phyloP scores from a whole-genome alignment of 2,113 vertebrate species.

The Corydoras sp. region DNA sequence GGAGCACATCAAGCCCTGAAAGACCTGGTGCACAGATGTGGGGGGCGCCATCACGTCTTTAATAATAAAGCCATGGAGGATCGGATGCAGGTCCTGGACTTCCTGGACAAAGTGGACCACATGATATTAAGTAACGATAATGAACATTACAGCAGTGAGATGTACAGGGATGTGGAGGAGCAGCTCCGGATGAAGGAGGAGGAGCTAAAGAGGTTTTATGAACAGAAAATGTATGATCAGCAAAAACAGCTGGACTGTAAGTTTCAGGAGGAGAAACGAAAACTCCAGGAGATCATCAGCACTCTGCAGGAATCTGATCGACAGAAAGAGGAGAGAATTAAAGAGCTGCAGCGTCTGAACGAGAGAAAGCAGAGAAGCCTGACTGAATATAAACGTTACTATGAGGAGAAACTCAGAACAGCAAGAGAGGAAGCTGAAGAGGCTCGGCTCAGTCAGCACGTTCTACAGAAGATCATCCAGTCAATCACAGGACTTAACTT shows the following conservation, averaged over 20 bases:
- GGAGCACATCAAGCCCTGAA: neutral
- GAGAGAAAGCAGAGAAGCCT: neutral
- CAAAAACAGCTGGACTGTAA: neutral
- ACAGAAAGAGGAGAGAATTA: no score
- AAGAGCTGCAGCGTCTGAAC: no score
- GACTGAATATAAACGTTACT: constrained; percentile 8
- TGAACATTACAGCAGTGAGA: neutral
- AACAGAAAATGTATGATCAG: constrained; percentile 12
- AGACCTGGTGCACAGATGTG: neutral
- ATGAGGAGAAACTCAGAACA: neutral
- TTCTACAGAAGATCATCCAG: neutral
- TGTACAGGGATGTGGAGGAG: constrained; percentile 1
- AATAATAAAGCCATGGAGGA: constrained; percentile 5
- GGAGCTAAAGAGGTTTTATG: neutral
- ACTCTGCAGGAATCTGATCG: neutral
- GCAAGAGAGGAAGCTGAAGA: constrained; percentile 5
- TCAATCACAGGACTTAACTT: no score
- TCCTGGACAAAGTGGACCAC: constrained; percentile 13
- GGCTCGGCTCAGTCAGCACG: neutral
- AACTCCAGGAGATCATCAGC: neutral
- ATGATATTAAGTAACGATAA: neutral
- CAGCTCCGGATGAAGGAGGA: constrained; percentile 1
- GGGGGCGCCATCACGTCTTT: constrained; percentile 11
- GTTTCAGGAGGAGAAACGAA: constrained; percentile 2
- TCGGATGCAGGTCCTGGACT: constrained; percentile 11